Conservation (phyloP, 2,797 vertebrate genomes). For the Brachyrhaphis roseni region DNA sequence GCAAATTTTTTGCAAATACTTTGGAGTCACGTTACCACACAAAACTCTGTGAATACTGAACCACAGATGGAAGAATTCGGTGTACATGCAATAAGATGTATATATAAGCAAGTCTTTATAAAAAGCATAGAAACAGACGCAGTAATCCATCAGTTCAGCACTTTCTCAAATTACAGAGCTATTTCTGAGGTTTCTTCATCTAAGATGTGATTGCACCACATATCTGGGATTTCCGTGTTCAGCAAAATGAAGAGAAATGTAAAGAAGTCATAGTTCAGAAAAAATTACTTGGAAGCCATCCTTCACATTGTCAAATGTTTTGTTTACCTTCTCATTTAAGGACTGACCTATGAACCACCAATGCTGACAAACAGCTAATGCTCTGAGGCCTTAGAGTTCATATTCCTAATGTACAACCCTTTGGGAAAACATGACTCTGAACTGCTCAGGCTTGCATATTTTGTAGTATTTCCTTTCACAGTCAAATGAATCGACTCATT, state of each 20-base stretch:
- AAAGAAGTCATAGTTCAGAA: neutral
- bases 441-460: slow-evolving; percentile 15
- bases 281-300: slow-evolving; percentile 10
- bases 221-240: neutral
- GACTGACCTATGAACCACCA: neutral
- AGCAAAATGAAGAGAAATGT: neutral
- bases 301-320: slow-evolving; percentile 10
- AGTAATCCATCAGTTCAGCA: neutral
- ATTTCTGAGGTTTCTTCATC: neutral
- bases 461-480: slow-evolving; percentile 37
- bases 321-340: slow-evolving; percentile 20
- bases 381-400: slow-evolving; percentile 12
- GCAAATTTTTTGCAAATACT: neutral
- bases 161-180: neutral
- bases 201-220: neutral
- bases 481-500: slow-evolving; percentile 21
- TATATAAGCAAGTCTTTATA: neutral
- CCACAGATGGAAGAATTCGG: neutral
- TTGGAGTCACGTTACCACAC: neutral
- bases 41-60: neutral
- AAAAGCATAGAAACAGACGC: neutral
- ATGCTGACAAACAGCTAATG: slow-evolving; percentile 5
- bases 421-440: slow-evolving; percentile 13
- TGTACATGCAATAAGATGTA: neutral
- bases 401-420: slow-evolving; percentile 8